Percentiles rank a stretch among this genome's conserved stretches.
Conservation (phyloP, 2,797 vertebrate species). For the Cyprinella venusta region DNA sequence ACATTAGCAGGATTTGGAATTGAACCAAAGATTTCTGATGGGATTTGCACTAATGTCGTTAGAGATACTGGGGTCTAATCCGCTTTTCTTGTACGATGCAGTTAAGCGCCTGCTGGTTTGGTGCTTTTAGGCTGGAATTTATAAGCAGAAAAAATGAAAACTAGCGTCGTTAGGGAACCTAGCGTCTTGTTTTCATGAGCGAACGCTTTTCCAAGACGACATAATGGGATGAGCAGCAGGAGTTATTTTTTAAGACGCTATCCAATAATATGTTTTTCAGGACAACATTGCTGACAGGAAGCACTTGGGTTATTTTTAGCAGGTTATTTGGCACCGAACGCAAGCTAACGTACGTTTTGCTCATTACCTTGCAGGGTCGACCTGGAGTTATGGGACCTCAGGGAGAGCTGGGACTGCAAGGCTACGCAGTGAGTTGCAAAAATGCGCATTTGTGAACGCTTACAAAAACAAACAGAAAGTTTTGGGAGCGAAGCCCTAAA, state of each 20-base stretch:
- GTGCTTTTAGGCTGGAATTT: conserved; percentile 12
- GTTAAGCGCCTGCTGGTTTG: conserved; percentile 18
- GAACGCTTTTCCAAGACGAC: conserved; percentile 8
- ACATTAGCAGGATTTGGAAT: conserved; percentile 31
- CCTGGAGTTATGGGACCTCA: conserved; percentile 86
- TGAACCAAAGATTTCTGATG: conserved; percentile 41
- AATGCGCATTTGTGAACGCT: neutral
- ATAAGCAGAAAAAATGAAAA: neutral
- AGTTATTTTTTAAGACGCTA: neutral
- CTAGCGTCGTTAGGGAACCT: neutral
- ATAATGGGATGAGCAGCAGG: conserved; percentile 7
- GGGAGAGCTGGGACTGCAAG: conserved; percentile 88
- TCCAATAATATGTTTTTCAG: conserved; percentile 17
- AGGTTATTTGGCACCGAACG: conserved; percentile 42
- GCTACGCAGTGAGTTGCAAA: conserved; percentile 84
- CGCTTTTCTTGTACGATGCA: conserved; percentile 24
- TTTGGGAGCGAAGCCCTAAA: neutral
- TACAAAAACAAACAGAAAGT: neutral
- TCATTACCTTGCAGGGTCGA: conserved; percentile 81
- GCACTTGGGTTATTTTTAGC: conserved; percentile 13
- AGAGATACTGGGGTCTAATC: conserved; percentile 43
- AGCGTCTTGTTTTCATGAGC: conserved; percentile 4
- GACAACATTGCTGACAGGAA: neutral
- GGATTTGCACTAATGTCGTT: conserved; percentile 24
- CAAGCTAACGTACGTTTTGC: conserved; percentile 56